These are phyloP conservation scores for Thaumetopoea pityocampa DNA, from an alignment of 1,140 invertebrate species.

Conservation along the genomic window DNA sequence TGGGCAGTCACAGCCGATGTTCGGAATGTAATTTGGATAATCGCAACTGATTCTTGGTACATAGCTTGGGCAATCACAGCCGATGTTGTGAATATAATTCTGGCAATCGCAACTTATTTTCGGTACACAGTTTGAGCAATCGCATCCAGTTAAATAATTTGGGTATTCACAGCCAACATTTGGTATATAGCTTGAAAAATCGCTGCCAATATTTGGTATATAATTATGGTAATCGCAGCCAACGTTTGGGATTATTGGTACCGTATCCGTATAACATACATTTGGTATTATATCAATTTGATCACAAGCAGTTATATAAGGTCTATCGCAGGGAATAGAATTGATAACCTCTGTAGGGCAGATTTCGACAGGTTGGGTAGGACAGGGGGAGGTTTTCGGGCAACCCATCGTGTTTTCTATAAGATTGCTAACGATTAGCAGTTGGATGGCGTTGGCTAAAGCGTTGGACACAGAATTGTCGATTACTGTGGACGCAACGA, in stretches of 20 bases:
- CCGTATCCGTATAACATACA: conserved; percentile 2
- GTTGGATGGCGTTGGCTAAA: conserved; percentile 45
- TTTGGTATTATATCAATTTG: conserved; percentile 13
- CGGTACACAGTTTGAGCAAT: too few relatives aligned
- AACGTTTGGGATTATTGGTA: conserved; percentile 3
- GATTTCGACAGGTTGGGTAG: conserved; percentile 10
- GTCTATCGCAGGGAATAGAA: conserved; percentile 6
- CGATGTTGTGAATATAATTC: not conserved
- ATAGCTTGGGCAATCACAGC: not conserved
- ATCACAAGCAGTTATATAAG: not conserved
- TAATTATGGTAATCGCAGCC: conserved; percentile 1
- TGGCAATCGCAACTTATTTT: conserved; percentile 4
- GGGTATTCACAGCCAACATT: conserved; percentile 1
- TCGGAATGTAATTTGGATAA: not conserved
- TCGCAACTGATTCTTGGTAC: not conserved
- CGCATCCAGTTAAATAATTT: too few relatives aligned
- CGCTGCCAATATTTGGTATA: not conserved
- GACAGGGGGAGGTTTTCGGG: too few relatives aligned
- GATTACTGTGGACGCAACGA: conserved; percentile 32
- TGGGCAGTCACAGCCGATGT: too few relatives aligned
- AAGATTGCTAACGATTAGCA: conserved; percentile 44
- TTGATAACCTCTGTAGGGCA: conserved; percentile 2
- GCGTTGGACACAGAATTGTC: conserved; percentile 43
- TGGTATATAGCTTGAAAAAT: conserved; percentile 1
- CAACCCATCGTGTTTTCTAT: conserved; percentile 27